Conservation (phyloP, 2,113 vertebrate species). For the Formicarius rufipectus region DNA sequence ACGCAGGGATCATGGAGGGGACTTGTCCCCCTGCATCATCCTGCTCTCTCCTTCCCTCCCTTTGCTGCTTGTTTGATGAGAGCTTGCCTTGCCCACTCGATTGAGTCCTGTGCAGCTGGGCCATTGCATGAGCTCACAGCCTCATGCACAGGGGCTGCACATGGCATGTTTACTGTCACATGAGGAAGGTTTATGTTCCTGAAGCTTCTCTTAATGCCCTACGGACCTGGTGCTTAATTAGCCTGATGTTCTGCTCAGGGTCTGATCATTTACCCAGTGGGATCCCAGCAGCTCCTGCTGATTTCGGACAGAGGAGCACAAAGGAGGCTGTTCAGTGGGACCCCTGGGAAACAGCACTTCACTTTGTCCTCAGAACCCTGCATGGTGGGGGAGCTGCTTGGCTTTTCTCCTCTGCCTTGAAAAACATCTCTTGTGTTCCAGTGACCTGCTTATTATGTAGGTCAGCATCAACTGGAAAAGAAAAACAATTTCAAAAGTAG, state of each 20-base stretch:
- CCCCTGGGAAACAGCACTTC: not conserved
- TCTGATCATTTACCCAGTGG: not conserved
- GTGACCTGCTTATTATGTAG: slow-evolving; percentile 63
- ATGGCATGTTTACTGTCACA: accelerated
- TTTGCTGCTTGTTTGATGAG: not conserved
- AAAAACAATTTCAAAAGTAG: slow-evolving; percentile 14
- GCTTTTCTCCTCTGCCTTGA: not conserved
- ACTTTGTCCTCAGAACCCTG: not conserved
- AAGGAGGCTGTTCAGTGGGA: not conserved
- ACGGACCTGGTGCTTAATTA: not conserved
- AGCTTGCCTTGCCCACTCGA: not conserved
- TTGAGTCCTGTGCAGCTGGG: not conserved
- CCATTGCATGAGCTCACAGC: not conserved
- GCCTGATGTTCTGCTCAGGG: not conserved
- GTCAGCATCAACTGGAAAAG: not conserved
- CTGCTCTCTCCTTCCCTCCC: not conserved
- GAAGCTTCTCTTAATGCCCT: not conserved
- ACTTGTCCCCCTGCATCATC: not conserved
- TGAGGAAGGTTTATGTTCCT: not conserved
- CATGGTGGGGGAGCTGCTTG: not conserved
- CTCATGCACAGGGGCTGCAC: not conserved
- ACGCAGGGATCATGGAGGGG: not conserved
- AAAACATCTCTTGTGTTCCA: not conserved
- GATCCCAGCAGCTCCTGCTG: not conserved
- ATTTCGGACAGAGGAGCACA: not conserved